Evolutionary conservation across 2,888 invertebrate genomes (phyloP).

Genomic region (Melipona bicolor): DNA sequence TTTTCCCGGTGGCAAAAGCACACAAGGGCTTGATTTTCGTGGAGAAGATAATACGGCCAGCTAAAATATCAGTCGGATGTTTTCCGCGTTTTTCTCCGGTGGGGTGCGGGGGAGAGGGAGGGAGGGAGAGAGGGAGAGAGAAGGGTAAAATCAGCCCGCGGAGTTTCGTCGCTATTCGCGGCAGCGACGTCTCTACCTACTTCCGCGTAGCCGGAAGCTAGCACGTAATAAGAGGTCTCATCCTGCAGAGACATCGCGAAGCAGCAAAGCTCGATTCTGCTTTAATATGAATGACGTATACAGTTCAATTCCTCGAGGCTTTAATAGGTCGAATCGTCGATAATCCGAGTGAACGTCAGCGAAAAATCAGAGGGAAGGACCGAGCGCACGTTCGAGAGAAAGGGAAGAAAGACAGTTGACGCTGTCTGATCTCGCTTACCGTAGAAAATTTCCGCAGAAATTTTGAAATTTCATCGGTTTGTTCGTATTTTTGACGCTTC

Average conservation of each 20-base stretch:
- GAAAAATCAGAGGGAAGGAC: constrained; percentile 50
- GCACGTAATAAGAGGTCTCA: constrained; percentile 67
- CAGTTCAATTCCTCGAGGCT: constrained; percentile 69
- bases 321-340: constrained; percentile 75
- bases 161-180: constrained; percentile 62
- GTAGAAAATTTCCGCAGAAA: no score
- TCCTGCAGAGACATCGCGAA: constrained; percentile 63
- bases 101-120: no score
- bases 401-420: neutral
- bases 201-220: constrained; percentile 63
- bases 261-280: constrained; percentile 48
- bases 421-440: no score
- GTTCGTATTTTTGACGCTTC: no score
- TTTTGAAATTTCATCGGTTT: no score
- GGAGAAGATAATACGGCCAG: constrained; percentile 34
- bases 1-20: neutral
- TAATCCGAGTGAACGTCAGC: constrained; percentile 71
- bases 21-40: neutral
- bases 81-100: constrained; percentile 24
- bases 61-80: constrained; percentile 46
- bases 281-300: constrained; percentile 70
- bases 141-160: constrained; percentile 47
- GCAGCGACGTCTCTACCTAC: constrained; percentile 51
- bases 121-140: no score
- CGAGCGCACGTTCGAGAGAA: neutral